Conservation (phyloP, 2,113 vertebrate genomes). For the Gorilla gorilla region DNA sequence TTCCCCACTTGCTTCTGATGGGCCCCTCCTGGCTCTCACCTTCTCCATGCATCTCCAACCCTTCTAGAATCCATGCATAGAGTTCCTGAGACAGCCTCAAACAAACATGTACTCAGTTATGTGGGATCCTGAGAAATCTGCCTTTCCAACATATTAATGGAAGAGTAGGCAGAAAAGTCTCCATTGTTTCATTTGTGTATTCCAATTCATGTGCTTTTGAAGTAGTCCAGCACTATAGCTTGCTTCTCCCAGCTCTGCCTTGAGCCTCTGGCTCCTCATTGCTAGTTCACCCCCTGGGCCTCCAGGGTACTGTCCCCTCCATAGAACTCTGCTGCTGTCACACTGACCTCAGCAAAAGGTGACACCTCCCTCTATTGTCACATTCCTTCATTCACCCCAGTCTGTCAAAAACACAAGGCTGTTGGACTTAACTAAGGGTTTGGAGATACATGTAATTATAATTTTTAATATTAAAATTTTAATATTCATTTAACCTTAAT, state of each 20-base stretch:
- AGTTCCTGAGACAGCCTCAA: not conserved
- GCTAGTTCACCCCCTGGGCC: not conserved
- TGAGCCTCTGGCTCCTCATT: not conserved
- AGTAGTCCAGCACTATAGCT: not conserved
- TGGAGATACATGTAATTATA: not conserved
- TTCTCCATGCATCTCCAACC: not conserved
- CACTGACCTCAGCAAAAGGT: not conserved
- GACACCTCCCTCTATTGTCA: not conserved
- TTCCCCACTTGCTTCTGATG: not conserved
- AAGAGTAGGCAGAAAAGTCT: not conserved
- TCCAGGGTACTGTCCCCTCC: not conserved
- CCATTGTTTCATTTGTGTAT: not conserved
- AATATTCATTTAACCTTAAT: not conserved
- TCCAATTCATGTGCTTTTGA: not conserved
- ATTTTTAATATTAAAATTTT: slow-evolving; percentile 42
- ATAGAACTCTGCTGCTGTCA: not conserved
- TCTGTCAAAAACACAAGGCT: not conserved
- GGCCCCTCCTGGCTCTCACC: not conserved
- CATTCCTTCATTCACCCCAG: not conserved
- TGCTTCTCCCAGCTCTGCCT: not conserved
- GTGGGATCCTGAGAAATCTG: not conserved
- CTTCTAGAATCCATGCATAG: not conserved
- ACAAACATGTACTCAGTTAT: not conserved
- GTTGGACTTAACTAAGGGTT: not conserved
- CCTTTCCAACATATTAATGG: not conserved